A percentile compares a stretch with the other conserved stretches of the same genome.
These are phyloP conservation scores for Atta texana DNA, from an alignment of 1,140 invertebrate species.

Conservation along the genomic window DNA sequence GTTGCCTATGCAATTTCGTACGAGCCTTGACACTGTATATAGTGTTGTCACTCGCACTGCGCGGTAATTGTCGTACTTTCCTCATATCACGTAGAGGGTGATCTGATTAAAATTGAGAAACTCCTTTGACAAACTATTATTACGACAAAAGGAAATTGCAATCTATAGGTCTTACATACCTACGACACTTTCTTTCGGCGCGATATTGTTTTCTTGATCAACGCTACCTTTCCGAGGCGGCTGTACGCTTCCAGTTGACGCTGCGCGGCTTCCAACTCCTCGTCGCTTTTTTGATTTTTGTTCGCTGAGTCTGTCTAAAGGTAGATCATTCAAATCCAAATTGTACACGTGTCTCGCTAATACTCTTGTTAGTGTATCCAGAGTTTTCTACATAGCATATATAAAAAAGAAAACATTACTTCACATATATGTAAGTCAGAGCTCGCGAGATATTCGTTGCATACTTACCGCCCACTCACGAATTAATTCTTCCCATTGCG, in stretches of 20 bases:
- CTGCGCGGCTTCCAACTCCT: slow-evolving; percentile 85
- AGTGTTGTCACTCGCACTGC: slow-evolving; percentile 84
- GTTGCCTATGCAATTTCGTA: slow-evolving; percentile 78
- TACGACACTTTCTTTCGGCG: slow-evolving; percentile 81
- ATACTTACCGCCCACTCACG: slow-evolving; percentile 96
- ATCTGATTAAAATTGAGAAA: slow-evolving; percentile 75
- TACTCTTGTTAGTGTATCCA: slow-evolving; percentile 97
- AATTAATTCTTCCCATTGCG: slow-evolving; percentile 97
- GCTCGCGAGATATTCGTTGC: background rate
- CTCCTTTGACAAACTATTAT: background rate
- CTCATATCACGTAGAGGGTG: slow-evolving; percentile 81
- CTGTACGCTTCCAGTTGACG: slow-evolving; percentile 84
- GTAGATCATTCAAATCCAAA: slow-evolving; percentile 95
- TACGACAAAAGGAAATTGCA: background rate
- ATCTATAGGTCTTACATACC: slow-evolving; percentile 59
- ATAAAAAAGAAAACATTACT: slow-evolving; percentile 40
- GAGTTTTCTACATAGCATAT: slow-evolving; percentile 92
- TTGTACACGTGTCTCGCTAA: slow-evolving; percentile 97
- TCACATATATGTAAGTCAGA: background rate
- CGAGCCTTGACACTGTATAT: slow-evolving; percentile 83
- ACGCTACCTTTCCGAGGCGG: slow-evolving; percentile 81
- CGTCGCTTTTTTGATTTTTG: slow-evolving; percentile 92
- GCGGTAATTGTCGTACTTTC: slow-evolving; percentile 82
- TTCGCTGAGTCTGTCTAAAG: slow-evolving; percentile 93
- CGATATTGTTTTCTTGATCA: slow-evolving; percentile 81